These are phyloP conservation scores for Onychomys torridus DNA, from an alignment of 2,797 vertebrate genomes.

Conservation along the genomic window DNA sequence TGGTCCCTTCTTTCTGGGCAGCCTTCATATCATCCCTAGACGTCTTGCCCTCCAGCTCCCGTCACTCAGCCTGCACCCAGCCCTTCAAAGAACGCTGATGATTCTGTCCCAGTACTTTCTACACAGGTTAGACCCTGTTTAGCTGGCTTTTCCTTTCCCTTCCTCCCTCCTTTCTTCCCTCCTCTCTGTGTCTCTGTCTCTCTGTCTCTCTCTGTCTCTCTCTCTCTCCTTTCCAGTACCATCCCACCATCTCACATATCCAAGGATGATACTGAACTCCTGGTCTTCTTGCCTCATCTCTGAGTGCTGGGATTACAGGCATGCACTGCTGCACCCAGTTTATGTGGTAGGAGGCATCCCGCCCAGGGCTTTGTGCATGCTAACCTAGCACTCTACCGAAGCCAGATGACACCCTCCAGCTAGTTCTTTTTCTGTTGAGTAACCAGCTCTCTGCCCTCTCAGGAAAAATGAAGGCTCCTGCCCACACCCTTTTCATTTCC, in stretches of 20 bases:
- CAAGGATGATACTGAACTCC: not conserved
- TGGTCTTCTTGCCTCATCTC: not conserved
- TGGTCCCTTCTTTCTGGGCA: not conserved
- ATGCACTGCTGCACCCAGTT: not conserved
- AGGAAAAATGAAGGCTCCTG: not conserved
- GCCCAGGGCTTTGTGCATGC: not conserved
- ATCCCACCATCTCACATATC: too few species aligned
- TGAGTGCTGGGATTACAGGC: too few species aligned
- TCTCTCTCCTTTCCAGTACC: not conserved
- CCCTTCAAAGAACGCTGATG: not conserved
- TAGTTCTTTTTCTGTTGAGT: not conserved
- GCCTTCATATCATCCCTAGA: not conserved
- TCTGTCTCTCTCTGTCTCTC: too few species aligned
- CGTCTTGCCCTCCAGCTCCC: not conserved
- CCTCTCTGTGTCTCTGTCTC: accelerated
- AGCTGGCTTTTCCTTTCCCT: too few species aligned
- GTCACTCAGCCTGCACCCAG: too few species aligned
- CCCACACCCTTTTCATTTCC: not conserved
- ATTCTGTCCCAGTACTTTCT: not conserved
- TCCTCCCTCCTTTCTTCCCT: accelerated
- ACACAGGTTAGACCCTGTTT: not conserved
- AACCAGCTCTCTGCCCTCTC: not conserved
- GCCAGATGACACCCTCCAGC: not conserved
- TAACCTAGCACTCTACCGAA: not conserved
- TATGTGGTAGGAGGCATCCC: not conserved